Evolutionary conservation across 2,888 invertebrate species (phyloP).

Genomic region (Cryptocephalus moraei): DNA sequence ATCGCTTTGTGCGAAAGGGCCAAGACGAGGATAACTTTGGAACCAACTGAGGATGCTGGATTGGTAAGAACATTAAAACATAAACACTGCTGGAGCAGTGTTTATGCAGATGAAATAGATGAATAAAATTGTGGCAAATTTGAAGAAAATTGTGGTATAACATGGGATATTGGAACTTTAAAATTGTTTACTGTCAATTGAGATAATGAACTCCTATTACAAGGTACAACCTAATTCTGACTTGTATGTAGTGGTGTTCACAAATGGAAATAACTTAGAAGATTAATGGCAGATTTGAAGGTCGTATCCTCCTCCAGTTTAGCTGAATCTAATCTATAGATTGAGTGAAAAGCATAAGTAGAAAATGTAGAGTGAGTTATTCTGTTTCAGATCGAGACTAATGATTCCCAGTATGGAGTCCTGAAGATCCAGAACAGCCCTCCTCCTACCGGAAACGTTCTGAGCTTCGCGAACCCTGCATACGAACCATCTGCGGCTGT

Average conservation of each 20-base stretch:
- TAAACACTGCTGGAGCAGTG: neutral
- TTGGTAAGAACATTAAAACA: slow-evolving; percentile 42
- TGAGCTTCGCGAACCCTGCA: slow-evolving; percentile 77
- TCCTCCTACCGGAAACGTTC: slow-evolving; percentile 43
- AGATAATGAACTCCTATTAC: too few species aligned
- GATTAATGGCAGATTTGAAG: too few species aligned
- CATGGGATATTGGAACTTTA: too few species aligned
- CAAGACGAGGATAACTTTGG: slow-evolving; percentile 66
- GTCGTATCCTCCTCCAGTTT: too few species aligned
- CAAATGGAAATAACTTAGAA: too few species aligned
- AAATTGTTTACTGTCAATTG: too few species aligned
- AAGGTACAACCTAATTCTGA: too few species aligned
- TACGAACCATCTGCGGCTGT: slow-evolving; percentile 63
- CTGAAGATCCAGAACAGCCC: slow-evolving; percentile 66
- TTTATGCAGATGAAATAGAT: neutral
- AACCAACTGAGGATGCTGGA: slow-evolving; percentile 77
- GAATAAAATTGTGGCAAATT: too few species aligned
- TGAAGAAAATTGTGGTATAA: too few species aligned
- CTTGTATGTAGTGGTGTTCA: too few species aligned
- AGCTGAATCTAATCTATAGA: too few species aligned
- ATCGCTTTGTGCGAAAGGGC: slow-evolving; percentile 63
- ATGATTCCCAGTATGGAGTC: slow-evolving; percentile 62
- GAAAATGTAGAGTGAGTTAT: neutral
- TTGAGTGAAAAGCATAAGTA: too few species aligned
- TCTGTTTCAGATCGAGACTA: slow-evolving; percentile 48